phyloP scores from a whole-genome alignment of 2,113 vertebrate species.

The Heterotilapia buettikoferi region DNA sequence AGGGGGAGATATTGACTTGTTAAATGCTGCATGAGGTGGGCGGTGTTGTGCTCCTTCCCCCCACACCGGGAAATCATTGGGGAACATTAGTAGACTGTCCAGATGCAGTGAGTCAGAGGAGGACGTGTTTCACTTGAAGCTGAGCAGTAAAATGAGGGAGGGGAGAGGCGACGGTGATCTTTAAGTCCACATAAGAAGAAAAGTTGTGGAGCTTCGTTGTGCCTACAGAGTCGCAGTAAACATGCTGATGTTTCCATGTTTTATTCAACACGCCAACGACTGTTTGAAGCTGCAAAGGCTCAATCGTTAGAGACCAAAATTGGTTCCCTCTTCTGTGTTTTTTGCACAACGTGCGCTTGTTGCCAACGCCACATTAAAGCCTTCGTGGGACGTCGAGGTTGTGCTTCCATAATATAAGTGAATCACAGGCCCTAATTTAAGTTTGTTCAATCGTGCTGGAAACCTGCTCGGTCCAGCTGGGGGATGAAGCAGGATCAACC shows the following conservation, averaged over 20 bases:
- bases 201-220: background rate
- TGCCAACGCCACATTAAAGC: background rate
- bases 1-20: constrained; percentile 22
- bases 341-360: background rate
- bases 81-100: background rate
- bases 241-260: background rate
- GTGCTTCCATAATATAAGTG: background rate
- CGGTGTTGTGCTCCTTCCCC: background rate
- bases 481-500: background rate
- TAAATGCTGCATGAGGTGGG: constrained; percentile 57
- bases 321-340: background rate
- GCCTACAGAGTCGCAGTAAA: background rate
- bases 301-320: background rate
- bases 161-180: background rate
- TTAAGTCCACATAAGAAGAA: background rate
- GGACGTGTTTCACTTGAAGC: background rate
- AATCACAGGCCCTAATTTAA: background rate
- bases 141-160: background rate
- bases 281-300: background rate
- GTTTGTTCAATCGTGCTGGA: background rate
- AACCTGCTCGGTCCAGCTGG: background rate
- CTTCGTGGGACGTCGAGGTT: background rate
- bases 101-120: background rate
- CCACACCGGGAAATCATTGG: background rate
- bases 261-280: background rate